Conservation (phyloP, 2,113 vertebrate genomes). For the Baryphthengus martii region DNA sequence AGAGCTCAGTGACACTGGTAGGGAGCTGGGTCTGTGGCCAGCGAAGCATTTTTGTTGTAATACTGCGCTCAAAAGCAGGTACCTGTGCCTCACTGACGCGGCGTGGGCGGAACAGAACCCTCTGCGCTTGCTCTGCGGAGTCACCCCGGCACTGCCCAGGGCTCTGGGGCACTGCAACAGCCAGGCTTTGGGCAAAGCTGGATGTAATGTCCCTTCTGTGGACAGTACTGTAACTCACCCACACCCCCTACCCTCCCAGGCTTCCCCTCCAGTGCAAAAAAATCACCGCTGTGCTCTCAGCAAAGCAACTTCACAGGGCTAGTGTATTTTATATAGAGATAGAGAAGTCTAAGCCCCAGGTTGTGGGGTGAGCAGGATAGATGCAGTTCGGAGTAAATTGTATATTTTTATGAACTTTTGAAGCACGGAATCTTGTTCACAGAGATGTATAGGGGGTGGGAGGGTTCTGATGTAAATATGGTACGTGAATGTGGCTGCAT, state of each 20-base stretch:
- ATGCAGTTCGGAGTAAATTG: constrained; percentile 58
- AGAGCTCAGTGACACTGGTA: accelerated
- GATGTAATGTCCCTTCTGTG: not conserved
- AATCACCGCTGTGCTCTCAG: constrained; percentile 66
- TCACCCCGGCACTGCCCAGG: not conserved
- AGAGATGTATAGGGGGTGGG: constrained; percentile 6
- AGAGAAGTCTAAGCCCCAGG: constrained; percentile 33
- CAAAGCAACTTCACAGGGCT: constrained; percentile 64
- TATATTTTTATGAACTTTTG: constrained; percentile 75
- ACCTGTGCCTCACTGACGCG: not conserved
- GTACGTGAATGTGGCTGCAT: not conserved
- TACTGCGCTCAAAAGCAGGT: not conserved
- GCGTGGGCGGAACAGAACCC: not conserved
- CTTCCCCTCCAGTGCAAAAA: not conserved
- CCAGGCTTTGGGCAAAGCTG: not conserved
- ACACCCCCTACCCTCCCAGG: not conserved
- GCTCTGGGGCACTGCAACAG: not conserved
- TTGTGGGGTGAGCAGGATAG: constrained; percentile 1
- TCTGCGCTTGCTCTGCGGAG: not conserved
- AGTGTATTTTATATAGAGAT: constrained; percentile 61
- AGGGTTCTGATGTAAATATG: not conserved
- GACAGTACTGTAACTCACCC: not conserved
- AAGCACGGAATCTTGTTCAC: constrained; percentile 45
- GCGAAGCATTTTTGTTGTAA: not conserved
- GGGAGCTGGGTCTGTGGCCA: not conserved